A percentile compares a stretch with the other conserved stretches of the same genome.
Conservation (phyloP, 2,888 invertebrate species). For the Punctoribates punctum region DNA sequence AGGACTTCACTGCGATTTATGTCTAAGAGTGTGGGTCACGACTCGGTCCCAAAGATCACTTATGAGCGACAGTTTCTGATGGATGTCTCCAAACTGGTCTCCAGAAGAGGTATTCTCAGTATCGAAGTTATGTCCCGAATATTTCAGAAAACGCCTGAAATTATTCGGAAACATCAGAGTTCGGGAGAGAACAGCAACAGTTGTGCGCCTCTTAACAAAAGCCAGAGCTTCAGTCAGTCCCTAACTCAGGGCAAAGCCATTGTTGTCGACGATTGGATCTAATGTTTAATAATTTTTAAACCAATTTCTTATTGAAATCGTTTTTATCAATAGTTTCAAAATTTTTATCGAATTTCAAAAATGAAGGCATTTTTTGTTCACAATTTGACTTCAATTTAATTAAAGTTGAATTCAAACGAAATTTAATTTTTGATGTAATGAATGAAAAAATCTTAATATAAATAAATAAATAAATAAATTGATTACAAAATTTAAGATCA, state of each 20-base stretch:
- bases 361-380: too few species aligned
- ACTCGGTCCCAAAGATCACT: background rate
- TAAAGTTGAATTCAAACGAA: background rate
- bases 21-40: background rate
- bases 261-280: background rate
- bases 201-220: background rate
- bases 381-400: too few species aligned
- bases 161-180: background rate
- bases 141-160: background rate
- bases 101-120: background rate
- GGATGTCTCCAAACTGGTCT: constrained; percentile 43
- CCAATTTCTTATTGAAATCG: too few species aligned
- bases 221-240: background rate
- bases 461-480: constrained; percentile 17
- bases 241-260: background rate
- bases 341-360: too few species aligned
- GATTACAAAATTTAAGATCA: background rate
- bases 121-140: background rate
- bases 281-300: too few species aligned
- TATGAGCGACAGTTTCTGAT: constrained; percentile 47
- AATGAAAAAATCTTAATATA: background rate
- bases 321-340: too few species aligned
- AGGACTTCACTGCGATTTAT: constrained; percentile 30
- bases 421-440: background rate
- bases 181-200: background rate